These are phyloP conservation scores for Harlomillsia oculata DNA, from an alignment of 1,140 invertebrate genomes.

Conservation along the genomic window DNA sequence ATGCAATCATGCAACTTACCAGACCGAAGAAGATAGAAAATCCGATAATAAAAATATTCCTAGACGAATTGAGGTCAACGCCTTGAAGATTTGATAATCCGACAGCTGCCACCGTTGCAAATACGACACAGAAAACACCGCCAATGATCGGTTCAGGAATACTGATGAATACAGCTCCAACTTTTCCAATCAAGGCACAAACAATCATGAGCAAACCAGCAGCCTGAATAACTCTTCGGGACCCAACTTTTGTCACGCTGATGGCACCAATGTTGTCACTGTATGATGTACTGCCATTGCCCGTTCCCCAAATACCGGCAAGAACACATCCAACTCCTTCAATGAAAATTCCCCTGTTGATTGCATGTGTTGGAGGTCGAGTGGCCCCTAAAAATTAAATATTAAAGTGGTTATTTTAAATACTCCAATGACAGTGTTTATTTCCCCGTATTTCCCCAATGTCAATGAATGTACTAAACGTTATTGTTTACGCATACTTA, in stretches of 20 bases:
- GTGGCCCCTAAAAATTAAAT: not conserved
- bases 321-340: slow-evolving; percentile 45
- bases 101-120: slow-evolving; percentile 41
- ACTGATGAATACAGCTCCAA: slow-evolving; percentile 44
- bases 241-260: slow-evolving; percentile 47
- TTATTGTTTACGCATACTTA: no score
- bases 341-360: slow-evolving; percentile 45
- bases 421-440: no score
- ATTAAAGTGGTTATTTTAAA: no score
- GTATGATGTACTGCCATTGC: slow-evolving; percentile 38
- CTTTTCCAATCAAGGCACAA: slow-evolving; percentile 41
- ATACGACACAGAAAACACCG: slow-evolving; percentile 42
- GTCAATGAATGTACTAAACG: no score
- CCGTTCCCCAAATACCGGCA: slow-evolving; percentile 42
- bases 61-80: slow-evolving; percentile 66
- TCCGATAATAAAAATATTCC: slow-evolving; percentile 80
- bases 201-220: slow-evolving; percentile 41
- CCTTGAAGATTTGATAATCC: slow-evolving; percentile 57
- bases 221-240: slow-evolving; percentile 43
- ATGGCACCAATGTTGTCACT: slow-evolving; percentile 47
- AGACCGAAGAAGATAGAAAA: slow-evolving; percentile 75
- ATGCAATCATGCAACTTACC: slow-evolving; percentile 40
- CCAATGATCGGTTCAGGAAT: slow-evolving; percentile 47
- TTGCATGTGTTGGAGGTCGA: slow-evolving; percentile 38
- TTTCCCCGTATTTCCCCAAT: no score